A percentile compares a stretch with the other conserved stretches of the same genome.
Evolutionary conservation across 2,888 invertebrate species (phyloP).

Genomic region (Autographa gamma): DNA sequence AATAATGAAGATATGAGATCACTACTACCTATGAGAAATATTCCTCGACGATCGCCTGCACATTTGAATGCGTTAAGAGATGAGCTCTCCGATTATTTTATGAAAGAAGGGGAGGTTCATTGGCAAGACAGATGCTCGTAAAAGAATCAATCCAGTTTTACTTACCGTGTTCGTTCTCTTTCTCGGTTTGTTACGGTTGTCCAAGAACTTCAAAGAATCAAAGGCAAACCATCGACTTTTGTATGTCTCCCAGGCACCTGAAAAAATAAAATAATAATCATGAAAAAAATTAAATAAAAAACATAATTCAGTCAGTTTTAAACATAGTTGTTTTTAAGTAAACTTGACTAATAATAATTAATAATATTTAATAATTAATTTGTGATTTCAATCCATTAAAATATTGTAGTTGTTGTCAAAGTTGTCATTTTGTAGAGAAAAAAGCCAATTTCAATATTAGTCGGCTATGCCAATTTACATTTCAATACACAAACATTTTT

Average conservation of each 20-base stretch:
- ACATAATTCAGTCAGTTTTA: constrained; percentile 23
- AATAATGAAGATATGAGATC: constrained; percentile 18
- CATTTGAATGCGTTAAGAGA: constrained; percentile 17
- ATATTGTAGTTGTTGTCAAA: constrained; percentile 28
- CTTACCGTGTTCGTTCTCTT: constrained; percentile 25
- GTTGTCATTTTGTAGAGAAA: constrained; percentile 28
- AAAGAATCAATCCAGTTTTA: constrained; percentile 23
- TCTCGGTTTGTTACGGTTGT: constrained; percentile 25
- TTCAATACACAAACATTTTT: constrained; percentile 31
- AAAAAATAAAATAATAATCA: constrained; percentile 21
- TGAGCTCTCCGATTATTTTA: constrained; percentile 22
- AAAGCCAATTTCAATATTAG: constrained; percentile 28
- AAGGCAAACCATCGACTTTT: constrained; percentile 28
- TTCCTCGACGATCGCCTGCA: constrained; percentile 18
- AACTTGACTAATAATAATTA: constrained; percentile 25
- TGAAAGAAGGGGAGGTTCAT: constrained; percentile 23
- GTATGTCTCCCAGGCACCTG: constrained; percentile 25
- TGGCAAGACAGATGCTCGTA: constrained; percentile 26
- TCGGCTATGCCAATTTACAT: constrained; percentile 31
- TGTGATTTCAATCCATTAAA: constrained; percentile 23
- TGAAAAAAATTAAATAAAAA: constrained; percentile 27
- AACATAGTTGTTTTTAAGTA: constrained; percentile 20
- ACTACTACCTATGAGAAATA: constrained; percentile 20
- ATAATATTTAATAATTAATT: constrained; percentile 24
- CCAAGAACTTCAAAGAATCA: constrained; percentile 22